These are phyloP conservation scores for Amblyjoppa fuscipennis DNA, from an alignment of 2,888 invertebrate species.

Conservation along the genomic window DNA sequence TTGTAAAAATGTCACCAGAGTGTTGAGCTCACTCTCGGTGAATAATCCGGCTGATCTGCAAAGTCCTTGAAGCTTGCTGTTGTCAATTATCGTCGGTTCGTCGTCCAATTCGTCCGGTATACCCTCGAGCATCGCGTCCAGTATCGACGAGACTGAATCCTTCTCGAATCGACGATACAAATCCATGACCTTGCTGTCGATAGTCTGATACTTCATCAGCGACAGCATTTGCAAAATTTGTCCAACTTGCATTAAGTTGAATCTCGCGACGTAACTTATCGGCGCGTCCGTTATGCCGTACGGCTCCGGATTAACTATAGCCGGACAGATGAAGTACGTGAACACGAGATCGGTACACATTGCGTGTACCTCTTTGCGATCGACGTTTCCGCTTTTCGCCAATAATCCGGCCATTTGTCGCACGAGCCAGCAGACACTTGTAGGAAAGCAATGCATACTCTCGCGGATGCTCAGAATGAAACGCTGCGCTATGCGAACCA, in stretches of 20 bases:
- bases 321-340: slow-evolving; percentile 97
- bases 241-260: slow-evolving; percentile 96
- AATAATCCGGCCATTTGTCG: slow-evolving; percentile 92
- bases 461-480: slow-evolving; percentile 94
- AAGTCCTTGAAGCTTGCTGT: slow-evolving; percentile 87
- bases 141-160: slow-evolving; percentile 91
- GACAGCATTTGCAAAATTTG: slow-evolving; percentile 97
- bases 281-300: slow-evolving; percentile 97
- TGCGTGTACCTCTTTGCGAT: slow-evolving; percentile 87
- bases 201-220: slow-evolving; percentile 93
- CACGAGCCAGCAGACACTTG: slow-evolving; percentile 95
- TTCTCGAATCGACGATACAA: slow-evolving; percentile 93
- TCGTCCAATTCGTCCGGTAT: slow-evolving; percentile 84
- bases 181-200: slow-evolving; percentile 91
- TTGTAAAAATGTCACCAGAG: slow-evolving; percentile 87
- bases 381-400: slow-evolving; percentile 87
- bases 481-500: slow-evolving; percentile 92
- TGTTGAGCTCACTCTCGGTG: slow-evolving; percentile 89
- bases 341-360: slow-evolving; percentile 97
- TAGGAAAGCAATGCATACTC: slow-evolving; percentile 96
- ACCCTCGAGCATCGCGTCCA: slow-evolving; percentile 90
- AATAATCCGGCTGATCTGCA: slow-evolving; percentile 89
- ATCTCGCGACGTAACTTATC: slow-evolving; percentile 95
- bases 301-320: slow-evolving; percentile 97
- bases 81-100: slow-evolving; percentile 85